phyloP scores from a whole-genome alignment of 2,113 vertebrate species.

The Oxygymnocypris stewartii region DNA sequence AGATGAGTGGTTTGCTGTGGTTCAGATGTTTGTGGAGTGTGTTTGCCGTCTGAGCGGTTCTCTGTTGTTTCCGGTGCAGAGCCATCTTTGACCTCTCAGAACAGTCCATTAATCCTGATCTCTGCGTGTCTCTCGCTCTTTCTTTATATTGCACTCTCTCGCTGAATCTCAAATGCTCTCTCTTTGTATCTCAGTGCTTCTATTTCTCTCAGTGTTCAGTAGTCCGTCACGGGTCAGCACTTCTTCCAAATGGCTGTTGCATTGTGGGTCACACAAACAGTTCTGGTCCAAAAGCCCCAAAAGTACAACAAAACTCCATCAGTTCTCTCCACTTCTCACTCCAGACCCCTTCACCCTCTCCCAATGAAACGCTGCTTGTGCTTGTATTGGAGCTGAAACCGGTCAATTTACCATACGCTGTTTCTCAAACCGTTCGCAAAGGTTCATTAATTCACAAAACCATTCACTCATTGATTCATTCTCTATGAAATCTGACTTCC shows the following conservation, averaged over 20 bases:
- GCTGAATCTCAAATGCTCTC: neutral
- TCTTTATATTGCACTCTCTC: neutral
- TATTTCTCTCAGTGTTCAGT: slow-evolving; percentile 3
- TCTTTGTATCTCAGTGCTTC: slow-evolving; percentile 13
- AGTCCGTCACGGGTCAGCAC: neutral
- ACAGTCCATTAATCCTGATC: slow-evolving; percentile 43
- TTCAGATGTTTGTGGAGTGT: neutral
- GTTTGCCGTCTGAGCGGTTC: neutral
- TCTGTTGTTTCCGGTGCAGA: slow-evolving; percentile 17
- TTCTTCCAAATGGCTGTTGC: slow-evolving; percentile 9
- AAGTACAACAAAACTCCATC: neutral
- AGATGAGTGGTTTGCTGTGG: neutral
- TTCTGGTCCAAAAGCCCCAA: slow-evolving; percentile 1
- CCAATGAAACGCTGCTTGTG: neutral
- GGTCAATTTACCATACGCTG: neutral
- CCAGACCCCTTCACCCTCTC: neutral
- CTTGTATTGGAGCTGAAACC: neutral
- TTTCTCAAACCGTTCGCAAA: neutral
- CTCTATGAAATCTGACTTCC: neutral
- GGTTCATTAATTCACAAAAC: neutral
- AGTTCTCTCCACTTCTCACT: neutral
- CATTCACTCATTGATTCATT: too few relatives aligned
- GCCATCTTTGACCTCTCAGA: slow-evolving; percentile 8
- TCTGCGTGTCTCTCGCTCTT: neutral
- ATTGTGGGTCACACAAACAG: slow-evolving; percentile 27